phyloP scores from a whole-genome alignment of 2,113 vertebrate species.

The Stegostoma tigrinum region DNA sequence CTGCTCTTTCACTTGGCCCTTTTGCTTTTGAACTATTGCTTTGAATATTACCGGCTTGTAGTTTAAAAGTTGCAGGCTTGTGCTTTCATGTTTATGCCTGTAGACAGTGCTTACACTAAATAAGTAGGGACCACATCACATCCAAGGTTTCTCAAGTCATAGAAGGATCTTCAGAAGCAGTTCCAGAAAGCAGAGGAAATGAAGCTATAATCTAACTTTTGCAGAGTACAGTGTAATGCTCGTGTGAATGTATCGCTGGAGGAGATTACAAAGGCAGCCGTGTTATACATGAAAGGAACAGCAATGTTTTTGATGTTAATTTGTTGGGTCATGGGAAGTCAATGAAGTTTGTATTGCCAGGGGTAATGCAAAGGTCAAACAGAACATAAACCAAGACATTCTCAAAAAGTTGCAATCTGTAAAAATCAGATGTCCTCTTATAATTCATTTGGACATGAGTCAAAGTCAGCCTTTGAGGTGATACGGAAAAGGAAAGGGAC shows the following conservation, averaged over 20 bases:
- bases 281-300: background rate
- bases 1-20: too few species aligned
- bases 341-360: background rate
- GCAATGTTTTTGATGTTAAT: background rate
- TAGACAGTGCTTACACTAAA: too few species aligned
- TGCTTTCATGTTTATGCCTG: too few species aligned
- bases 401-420: background rate
- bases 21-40: too few species aligned
- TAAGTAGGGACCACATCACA: too few species aligned
- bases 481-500: background rate
- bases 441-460: background rate
- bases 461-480: background rate
- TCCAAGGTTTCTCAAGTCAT: background rate
- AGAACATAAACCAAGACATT: background rate
- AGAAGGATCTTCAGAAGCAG: background rate
- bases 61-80: too few species aligned
- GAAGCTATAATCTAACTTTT: background rate
- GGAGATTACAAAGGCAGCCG: background rate
- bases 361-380: background rate
- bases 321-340: background rate
- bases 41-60: too few species aligned
- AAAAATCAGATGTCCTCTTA: background rate
- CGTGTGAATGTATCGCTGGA: background rate
- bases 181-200: background rate
- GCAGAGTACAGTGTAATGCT: background rate